phyloP scores from a whole-genome alignment of 2,797 vertebrate genomes.

The Microhierax caerulescens region DNA sequence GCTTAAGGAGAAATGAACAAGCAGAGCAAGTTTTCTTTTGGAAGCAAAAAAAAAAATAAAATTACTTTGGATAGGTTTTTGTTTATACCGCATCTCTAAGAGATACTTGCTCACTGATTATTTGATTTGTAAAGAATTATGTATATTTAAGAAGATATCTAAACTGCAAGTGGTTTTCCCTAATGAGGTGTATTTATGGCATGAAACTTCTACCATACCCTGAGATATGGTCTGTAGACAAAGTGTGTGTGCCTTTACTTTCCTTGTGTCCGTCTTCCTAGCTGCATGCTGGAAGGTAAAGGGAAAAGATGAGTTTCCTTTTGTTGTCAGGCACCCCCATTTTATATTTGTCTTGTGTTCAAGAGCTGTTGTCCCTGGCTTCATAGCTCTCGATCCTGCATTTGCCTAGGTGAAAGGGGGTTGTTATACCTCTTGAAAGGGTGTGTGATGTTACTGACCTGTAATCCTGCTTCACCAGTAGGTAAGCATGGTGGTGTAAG shows the following conservation, averaged over 20 bases:
- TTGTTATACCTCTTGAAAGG: not conserved
- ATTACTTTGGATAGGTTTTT: not conserved
- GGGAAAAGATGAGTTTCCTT: not conserved
- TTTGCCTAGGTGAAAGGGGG: not conserved
- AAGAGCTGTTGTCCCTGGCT: not conserved
- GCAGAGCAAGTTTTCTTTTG: not conserved
- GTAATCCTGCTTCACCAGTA: not conserved
- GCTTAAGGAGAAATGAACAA: not conserved
- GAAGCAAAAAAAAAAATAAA: not conserved
- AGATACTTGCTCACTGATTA: not conserved
- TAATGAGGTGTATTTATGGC: not conserved
- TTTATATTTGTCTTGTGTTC: not conserved
- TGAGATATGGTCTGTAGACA: accelerated
- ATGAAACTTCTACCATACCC: not conserved
- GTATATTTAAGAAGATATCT: not conserved
- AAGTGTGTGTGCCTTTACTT: not conserved
- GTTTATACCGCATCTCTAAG: not conserved
- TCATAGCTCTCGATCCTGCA: not conserved
- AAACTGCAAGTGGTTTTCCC: not conserved
- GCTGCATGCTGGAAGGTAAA: not conserved
- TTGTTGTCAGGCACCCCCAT: not conserved
- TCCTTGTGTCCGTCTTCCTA: not conserved
- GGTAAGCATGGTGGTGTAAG: accelerated
- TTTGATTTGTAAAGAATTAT: not conserved
- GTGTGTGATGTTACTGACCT: not conserved